Conservation (phyloP, 1,140 invertebrate genomes). For the Musca domestica region DNA sequence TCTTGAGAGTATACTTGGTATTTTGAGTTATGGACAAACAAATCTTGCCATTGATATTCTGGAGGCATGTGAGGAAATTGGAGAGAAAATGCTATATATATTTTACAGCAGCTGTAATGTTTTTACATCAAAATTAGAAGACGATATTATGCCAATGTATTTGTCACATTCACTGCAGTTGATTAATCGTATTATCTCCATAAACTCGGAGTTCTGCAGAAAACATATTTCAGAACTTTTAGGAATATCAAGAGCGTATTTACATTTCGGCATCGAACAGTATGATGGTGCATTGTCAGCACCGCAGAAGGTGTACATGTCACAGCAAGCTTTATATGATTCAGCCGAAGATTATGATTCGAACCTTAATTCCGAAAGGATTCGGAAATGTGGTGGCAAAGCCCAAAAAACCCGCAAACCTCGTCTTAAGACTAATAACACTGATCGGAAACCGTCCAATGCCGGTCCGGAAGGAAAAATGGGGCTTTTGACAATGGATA, state of each 20-base stretch:
- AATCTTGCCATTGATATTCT: not conserved
- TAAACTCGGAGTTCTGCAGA: conserved; percentile 3
- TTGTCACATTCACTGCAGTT: conserved; percentile 23
- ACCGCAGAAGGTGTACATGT: conserved; percentile 55
- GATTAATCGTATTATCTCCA: not conserved
- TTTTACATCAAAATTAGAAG: not conserved
- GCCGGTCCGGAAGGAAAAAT: conserved; percentile 24
- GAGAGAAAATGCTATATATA: not conserved
- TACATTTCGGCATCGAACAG: conserved; percentile 54
- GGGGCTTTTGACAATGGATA: conserved; percentile 28
- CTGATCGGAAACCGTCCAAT: conserved; percentile 30
- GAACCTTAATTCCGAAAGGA: conserved; percentile 32
- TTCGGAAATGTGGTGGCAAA: conserved; percentile 47
- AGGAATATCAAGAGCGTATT: conserved; percentile 57
- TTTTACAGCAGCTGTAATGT: not conserved
- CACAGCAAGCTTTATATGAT: conserved; percentile 59
- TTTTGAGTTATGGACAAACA: not conserved
- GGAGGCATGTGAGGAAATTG: not conserved
- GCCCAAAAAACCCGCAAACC: conserved; percentile 46
- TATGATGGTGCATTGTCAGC: conserved; percentile 42
- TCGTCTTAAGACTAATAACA: conserved; percentile 40
- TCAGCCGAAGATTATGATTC: conserved; percentile 19
- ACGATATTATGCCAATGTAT: conserved; percentile 23
- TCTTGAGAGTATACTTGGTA: not conserved
- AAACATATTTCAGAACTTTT: conserved; percentile 56